Evolutionary conservation across 2,888 invertebrate species (phyloP), one percentile per base, ranked within the genome.

Genomic region (Drosophila mulleri): DNA sequence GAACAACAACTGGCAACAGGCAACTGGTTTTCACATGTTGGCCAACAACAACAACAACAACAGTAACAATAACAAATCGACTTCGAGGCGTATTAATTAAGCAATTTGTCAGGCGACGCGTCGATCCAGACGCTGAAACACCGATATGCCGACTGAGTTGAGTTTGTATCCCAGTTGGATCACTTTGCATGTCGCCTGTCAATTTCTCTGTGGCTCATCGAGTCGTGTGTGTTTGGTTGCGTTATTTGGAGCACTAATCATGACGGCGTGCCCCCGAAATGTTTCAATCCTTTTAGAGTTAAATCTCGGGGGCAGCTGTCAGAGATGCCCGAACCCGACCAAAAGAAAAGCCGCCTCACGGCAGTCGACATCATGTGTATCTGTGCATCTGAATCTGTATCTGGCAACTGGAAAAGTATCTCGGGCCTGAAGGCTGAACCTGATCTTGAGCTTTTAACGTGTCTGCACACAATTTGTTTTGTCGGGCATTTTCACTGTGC

Each of bases 201-300:
- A 83, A 79, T 85, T 74, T 64, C 69, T 78, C 76, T 54, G 16
- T 16, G 16, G 23, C 53, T 16, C 67, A 73, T 71, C 66, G 83
- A 76, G 75, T 79, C 76, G 37, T 37, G 66, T 62, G 63, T 77
- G 16, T 3, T 72, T 69, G 68, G 80, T 75, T 75, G 69, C 60
- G 75, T 77, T 85, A 86, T 86, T 85, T 83, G 71, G 86, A 83
- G 79, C 88, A 85, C 89, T 85, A 89, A 88, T 86, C 86, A 86
- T 75, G 88, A 68, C 88, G 80, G 67, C 88, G 75, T 53, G 67
- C 59, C 67, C 62, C 73, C 77, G 45, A 76, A 84, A 86, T 83
- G 74, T 79, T 83, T 79, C 76, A 75, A 88, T 88, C 88, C 85
- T 78, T 80, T 73, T 73, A 64, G 59, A 68, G 64, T 41, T 48